Evolutionary conservation across 2,888 invertebrate genomes (phyloP).

Genomic region (Oxyscelio sp.): DNA sequence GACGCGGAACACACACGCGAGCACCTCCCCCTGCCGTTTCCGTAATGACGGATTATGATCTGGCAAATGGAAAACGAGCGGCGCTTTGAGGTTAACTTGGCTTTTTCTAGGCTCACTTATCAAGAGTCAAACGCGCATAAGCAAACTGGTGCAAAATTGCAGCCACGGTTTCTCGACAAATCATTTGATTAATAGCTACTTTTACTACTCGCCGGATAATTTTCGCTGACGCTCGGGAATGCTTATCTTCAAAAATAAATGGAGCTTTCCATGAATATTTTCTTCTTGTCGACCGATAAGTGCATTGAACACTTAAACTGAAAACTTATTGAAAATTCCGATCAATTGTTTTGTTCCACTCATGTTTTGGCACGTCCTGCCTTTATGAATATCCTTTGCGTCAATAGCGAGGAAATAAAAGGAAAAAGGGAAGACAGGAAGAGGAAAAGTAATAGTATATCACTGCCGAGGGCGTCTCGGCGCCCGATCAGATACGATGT

Average conservation of each 20-base stretch:
- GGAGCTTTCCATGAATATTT: no score
- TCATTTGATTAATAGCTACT: conserved; percentile 59
- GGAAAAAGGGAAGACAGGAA: background rate
- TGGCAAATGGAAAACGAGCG: conserved; percentile 60
- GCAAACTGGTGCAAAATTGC: conserved; percentile 41
- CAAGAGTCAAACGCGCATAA: conserved; percentile 33
- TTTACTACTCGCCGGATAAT: conserved; percentile 30
- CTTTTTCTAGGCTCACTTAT: conserved; percentile 46
- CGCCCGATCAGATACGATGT: no score
- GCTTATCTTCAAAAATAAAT: conserved; percentile 54
- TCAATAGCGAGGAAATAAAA: background rate
- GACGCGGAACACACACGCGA: conserved; percentile 12
- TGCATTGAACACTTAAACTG: no score
- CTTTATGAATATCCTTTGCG: background rate
- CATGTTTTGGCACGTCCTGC: background rate
- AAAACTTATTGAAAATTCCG: no score
- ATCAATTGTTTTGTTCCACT: no score
- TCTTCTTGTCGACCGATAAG: no score
- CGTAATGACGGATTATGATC: conserved; percentile 67
- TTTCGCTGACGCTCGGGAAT: conserved; percentile 37
- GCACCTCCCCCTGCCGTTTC: conserved; percentile 22
- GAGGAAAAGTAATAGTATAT: no score
- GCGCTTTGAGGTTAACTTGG: conserved; percentile 50
- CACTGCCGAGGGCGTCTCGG: no score
- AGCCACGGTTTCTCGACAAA: conserved; percentile 44